Base-by-base conservation (phyloP, 2,113 vertebrate genomes). In the Hystrix brachyura region DNA sequence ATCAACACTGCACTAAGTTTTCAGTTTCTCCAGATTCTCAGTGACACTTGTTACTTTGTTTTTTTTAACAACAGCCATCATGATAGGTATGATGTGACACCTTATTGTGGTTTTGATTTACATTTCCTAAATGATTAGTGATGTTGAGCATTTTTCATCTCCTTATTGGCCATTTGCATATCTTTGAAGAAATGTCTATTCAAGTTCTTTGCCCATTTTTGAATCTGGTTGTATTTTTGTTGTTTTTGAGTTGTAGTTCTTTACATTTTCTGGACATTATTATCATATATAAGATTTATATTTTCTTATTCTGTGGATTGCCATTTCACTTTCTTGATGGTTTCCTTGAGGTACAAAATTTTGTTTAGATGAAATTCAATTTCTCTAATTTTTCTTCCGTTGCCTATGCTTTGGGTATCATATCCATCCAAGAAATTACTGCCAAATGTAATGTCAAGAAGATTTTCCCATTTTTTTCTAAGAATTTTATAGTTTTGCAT, bases 101-200 rank as follows among this genome's bases (percentile, higher is more conserved):
- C 12, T 94, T 67, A 72, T 15, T 72, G 57, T 62, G 46, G 34
- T 81, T 89, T 89, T 82, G 27, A 94, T 60, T 53, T 82, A n/a
- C 14, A 89, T 81, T 74, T 89, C 12, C 72, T 48, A 48, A 43
- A 43, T 92, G n/a, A 95, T 81, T 86, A 72, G 53, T 21, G 69
- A 90, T 57, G 12, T 21, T 59, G 17, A 91, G 34, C 57, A 46
- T 65, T 88, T 83, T 67, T 60, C 38, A 95, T 51, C 48, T 92
- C 27, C 38, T 88, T 43, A 25, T 67, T 76, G 60, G 23, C 27
- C 21, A 92, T 88, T 38, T 92, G 76, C 38, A 14, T 60, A 60
- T 62, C 8, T 72, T 72, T 83, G 18, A 74, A 92, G 53, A 83
- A 84, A 69, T 84, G 59, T 76, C 76, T 95, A 48, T 82, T 84